Percentiles rank a stretch among this genome's conserved stretches.
Conservation (phyloP, 2,113 vertebrate species). For the Cyrtonyx montezumae region DNA sequence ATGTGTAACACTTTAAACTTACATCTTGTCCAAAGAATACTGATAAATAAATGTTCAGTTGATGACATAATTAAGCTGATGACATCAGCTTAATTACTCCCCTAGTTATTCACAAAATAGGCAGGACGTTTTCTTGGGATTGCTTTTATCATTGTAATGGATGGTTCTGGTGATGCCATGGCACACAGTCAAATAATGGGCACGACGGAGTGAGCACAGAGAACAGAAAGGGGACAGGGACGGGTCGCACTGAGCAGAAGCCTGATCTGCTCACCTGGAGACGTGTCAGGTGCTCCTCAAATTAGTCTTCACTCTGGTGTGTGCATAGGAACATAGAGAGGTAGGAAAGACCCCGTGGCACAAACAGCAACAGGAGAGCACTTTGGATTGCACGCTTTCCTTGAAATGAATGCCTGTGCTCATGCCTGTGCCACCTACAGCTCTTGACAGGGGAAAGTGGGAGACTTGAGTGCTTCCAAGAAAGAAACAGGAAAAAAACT, state of each 20-base stretch:
- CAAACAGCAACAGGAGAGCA: neutral
- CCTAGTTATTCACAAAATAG: neutral
- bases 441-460: neutral
- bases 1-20: neutral
- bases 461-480: neutral
- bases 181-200: neutral
- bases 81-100: neutral
- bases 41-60: neutral
- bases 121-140: neutral
- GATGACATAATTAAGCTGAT: neutral
- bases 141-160: neutral
- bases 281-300: neutral
- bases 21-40: neutral
- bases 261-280: neutral
- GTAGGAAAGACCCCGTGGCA: neutral
- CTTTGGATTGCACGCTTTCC: neutral
- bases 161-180: neutral
- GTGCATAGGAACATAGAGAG: neutral
- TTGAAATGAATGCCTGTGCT: neutral
- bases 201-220: neutral
- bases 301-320: neutral
- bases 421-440: rapidly evolving
- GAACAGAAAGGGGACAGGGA: neutral
- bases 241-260: neutral
- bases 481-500: neutral